Conservation (phyloP, 2,888 invertebrate genomes). For the Drosophila conformis region DNA sequence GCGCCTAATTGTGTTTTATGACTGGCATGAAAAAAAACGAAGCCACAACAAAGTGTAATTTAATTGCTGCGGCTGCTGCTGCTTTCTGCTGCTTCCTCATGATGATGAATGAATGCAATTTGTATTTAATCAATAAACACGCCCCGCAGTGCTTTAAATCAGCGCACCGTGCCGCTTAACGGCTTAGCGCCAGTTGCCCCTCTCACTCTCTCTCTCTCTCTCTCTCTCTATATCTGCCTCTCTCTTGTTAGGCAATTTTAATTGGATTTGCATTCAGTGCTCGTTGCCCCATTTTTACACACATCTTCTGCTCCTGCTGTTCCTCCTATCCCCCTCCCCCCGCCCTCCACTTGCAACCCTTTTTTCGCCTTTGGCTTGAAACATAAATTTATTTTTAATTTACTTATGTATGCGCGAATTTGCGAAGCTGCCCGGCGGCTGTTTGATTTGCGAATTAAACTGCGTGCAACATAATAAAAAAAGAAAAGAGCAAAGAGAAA, state of each 20-base stretch:
- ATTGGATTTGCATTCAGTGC: conserved; percentile 76
- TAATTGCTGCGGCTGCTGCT: conserved; percentile 60
- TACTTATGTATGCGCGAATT: conserved; percentile 77
- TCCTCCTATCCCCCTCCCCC: neutral
- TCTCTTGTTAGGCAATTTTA: conserved; percentile 63
- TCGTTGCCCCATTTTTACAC: conserved; percentile 34
- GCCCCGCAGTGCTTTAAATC: conserved; percentile 79
- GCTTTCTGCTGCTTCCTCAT: conserved; percentile 12
- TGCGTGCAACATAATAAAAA: conserved; percentile 34
- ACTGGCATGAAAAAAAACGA: conserved; percentile 22
- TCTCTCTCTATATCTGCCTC: neutral
- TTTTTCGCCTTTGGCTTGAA: conserved; percentile 56
- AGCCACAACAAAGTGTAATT: conserved; percentile 67
- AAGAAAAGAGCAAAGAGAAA: neutral
- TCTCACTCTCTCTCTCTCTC: neutral
- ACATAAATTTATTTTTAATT: conserved; percentile 81
- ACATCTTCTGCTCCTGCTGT: conserved; percentile 5
- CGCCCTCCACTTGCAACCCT: neutral
- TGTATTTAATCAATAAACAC: conserved; percentile 80
- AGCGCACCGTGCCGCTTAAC: conserved; percentile 78
- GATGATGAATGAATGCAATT: conserved; percentile 79
- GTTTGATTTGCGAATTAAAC: conserved; percentile 80
- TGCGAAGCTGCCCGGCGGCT: conserved; percentile 68
- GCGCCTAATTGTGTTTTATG: conserved; percentile 54
- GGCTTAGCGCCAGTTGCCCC: conserved; percentile 71